Conservation (phyloP, 2,113 vertebrate genomes). For the Muntiacus reevesi region DNA sequence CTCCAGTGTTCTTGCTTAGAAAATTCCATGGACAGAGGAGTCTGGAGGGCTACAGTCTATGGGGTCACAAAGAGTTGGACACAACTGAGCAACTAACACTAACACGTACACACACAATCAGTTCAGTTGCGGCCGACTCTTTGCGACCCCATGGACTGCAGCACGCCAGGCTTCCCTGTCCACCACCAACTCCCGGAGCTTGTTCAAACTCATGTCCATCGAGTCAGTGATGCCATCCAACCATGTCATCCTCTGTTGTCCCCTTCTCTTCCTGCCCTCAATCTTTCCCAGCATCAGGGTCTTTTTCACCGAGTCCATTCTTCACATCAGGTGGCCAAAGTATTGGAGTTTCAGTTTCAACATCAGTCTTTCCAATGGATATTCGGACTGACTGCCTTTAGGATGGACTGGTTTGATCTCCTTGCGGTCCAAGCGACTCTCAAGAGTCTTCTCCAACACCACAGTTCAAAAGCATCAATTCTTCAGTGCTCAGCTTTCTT, state of each 20-base stretch:
- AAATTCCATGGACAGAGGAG: background rate
- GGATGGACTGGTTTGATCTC: background rate
- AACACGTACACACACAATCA: background rate
- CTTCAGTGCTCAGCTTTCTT: background rate
- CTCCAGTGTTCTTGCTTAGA: background rate
- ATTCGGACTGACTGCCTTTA: background rate
- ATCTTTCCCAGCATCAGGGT: background rate
- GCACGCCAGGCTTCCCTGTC: background rate
- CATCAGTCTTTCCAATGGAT: background rate
- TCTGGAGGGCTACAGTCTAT: background rate
- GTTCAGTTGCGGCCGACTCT: background rate
- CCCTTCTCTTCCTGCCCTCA: background rate
- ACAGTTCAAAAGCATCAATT: background rate
- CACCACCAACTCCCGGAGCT: background rate
- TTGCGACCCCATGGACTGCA: background rate
- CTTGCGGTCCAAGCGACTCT: background rate
- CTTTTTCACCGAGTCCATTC: background rate
- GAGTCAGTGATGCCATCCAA: background rate
- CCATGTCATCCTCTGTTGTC: background rate
- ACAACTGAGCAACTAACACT: background rate
- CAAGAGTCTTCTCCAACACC: background rate
- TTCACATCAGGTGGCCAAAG: background rate
- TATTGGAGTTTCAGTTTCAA: background rate
- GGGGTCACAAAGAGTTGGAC: background rate
- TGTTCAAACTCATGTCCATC: background rate